These are phyloP conservation scores for human (Homo sapiens) DNA, from an alignment of 2,113 vertebrate genomes.

Conservation along the genomic window DNA sequence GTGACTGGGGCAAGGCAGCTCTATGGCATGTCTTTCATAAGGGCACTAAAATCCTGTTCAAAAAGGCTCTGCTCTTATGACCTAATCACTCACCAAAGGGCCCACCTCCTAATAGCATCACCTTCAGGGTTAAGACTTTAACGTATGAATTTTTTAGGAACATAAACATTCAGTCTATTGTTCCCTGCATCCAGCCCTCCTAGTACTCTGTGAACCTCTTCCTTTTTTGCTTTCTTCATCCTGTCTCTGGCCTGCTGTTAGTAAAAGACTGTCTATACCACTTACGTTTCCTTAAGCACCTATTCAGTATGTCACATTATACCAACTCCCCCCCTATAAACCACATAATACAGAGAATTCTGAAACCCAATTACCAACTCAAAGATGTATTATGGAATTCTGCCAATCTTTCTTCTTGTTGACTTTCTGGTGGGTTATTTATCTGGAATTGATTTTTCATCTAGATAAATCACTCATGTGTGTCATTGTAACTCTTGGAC, in stretches of 20 bases:
- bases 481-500: neutral
- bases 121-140: neutral
- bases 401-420: neutral
- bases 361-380: neutral
- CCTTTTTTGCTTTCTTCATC: neutral
- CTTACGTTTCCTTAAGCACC: neutral
- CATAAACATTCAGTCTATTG: neutral
- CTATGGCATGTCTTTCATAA: neutral
- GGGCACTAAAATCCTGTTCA: too few relatives aligned
- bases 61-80: neutral
- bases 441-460: neutral
- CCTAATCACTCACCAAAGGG: rapidly evolving
- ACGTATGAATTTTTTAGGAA: neutral
- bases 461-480: neutral
- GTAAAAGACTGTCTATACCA: neutral
- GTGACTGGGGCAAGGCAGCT: too few relatives aligned
- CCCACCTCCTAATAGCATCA: too few relatives aligned
- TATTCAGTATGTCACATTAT: neutral
- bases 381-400: neutral
- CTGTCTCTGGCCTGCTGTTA: neutral
- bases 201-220: neutral
- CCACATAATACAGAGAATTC: neutral
- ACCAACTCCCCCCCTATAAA: neutral
- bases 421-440: neutral
- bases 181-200: neutral